Base-by-base conservation (phyloP, 2,113 vertebrate genomes). In the Pycnonotus jocosus region DNA sequence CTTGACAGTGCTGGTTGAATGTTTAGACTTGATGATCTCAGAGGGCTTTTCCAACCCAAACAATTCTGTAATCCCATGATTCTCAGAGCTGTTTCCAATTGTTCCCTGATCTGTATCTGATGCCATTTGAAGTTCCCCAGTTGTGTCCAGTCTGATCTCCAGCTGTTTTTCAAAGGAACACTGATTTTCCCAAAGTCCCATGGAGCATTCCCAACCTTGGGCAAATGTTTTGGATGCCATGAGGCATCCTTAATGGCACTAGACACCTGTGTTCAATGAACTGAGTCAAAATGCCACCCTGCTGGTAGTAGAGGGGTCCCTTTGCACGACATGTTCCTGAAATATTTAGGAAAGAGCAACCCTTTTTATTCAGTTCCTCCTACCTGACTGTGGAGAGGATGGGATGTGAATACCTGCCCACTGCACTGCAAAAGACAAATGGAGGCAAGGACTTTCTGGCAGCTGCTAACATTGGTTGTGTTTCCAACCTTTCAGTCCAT, bases 401-500 rank as follows among this genome's bases (percentile, higher is more conserved):
- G 5, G 9, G 6, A 44, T 23, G 12, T 8, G 40, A 58, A 68
- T 47, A 44, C 27, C 11, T 69, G 16, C 22, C 44, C 15, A 9
- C 21, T 2, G 2, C 60, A 6, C 23, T 23, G 23, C 30, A 65
- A 33, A 50, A 76, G 44, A 60, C n/a, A 61, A 92, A 83, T 0
- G 0, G 50, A 42, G 38, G 7, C 31, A 73, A 74, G 38, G 35
- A 37, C 64, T 28, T 28, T 27, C 19, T 35, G 45, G 54, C 50
- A 38, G 47, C 44, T 54, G 15, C 66, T 91, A 60, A 94, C 10
- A 1, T 1, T 31, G 31, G 44, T 11, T 31, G 11, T 69, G 7
- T 86, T 79, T 94, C 56, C 66, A 48, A 65, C 23, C 10, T 93
- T 97, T 35, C 97, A 99, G 99, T 98, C 98, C 64, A 98, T 98